These are phyloP conservation scores for Lateolabrax maculatus DNA, from an alignment of 2,797 vertebrate genomes.

Conservation along the genomic window DNA sequence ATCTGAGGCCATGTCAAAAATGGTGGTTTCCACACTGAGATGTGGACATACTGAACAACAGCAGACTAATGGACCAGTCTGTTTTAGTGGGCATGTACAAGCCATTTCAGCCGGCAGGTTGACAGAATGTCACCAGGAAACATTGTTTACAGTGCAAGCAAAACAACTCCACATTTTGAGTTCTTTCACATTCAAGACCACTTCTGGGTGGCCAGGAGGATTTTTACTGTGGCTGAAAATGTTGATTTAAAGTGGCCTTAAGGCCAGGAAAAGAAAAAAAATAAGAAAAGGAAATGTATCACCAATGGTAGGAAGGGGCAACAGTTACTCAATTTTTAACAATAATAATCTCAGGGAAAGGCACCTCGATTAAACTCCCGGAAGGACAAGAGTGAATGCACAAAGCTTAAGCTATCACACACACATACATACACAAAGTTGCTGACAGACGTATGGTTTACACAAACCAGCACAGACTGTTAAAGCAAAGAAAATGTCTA, in stretches of 20 bases:
- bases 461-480: neutral
- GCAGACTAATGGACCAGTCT: neutral
- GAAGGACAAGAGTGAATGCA: neutral
- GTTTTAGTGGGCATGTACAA: neutral
- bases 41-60: too few species aligned
- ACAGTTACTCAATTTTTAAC: neutral
- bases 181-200: neutral
- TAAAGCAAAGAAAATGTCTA: neutral
- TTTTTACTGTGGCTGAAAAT: neutral
- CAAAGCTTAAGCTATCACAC: neutral
- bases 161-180: neutral
- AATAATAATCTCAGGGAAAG: neutral
- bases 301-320: neutral
- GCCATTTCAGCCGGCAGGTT: too few species aligned
- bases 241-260: neutral
- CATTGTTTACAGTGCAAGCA: neutral
- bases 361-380: neutral
- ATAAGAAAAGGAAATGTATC: neutral
- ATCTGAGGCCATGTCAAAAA: conserved; percentile 18
- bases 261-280: neutral
- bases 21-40: neutral
- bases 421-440: neutral
- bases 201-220: neutral
- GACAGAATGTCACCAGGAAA: neutral
- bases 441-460: neutral